phyloP scores from a whole-genome alignment of 1,140 invertebrate species.

The Rhopalosiphum maidis region DNA sequence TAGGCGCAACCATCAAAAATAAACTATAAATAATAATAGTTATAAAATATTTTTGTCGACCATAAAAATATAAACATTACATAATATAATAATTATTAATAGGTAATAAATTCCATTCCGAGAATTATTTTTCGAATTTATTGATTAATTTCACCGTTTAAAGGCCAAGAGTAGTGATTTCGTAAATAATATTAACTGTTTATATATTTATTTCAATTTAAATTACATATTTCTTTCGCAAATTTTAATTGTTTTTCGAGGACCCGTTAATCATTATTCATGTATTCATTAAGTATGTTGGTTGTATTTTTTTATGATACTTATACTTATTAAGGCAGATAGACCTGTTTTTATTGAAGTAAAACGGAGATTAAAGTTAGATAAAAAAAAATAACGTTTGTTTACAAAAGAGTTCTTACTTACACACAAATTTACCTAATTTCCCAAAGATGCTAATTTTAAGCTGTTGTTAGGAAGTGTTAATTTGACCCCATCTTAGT shows the following conservation, averaged over 20 bases:
- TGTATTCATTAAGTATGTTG: not conserved
- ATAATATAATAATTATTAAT: not conserved
- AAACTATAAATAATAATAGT: not conserved
- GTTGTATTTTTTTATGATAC: not conserved
- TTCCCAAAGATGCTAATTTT: not conserved
- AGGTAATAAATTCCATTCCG: not conserved
- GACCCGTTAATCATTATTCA: not conserved
- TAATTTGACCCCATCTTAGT: not conserved
- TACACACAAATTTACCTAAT: not conserved
- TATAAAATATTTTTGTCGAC: not conserved
- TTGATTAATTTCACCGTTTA: not conserved
- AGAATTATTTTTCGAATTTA: not conserved
- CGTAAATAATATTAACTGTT: too few species aligned
- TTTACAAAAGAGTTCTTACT: not conserved
- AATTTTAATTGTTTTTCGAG: not conserved
- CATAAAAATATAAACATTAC: not conserved
- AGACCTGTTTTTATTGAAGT: not conserved
- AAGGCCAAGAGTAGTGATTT: not conserved
- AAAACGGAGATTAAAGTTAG: not conserved
- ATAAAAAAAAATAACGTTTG: not conserved
- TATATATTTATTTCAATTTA: not conserved
- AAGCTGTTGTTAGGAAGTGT: not conserved
- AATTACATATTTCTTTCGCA: not conserved
- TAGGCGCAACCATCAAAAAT: not conserved
- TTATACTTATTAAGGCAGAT: not conserved